Evolutionary conservation across 1,140 invertebrate genomes (phyloP).

Genomic region (Melitaea cinxia): DNA sequence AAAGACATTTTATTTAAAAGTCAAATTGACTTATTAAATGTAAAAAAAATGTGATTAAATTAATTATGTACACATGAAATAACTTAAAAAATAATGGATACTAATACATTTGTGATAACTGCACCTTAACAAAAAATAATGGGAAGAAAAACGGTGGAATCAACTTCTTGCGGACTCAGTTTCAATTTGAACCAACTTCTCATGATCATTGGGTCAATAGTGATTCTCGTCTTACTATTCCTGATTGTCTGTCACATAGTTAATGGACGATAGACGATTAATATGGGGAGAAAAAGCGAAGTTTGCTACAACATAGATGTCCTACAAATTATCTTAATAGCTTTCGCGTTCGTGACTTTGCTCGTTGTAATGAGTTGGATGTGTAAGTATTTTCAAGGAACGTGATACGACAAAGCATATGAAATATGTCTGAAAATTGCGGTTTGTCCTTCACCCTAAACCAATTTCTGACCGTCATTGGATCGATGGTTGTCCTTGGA

Average conservation of each 20-base stretch:
- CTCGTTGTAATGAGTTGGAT: conserved; percentile 63
- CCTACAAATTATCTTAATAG: conserved; percentile 52
- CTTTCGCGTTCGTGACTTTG: conserved; percentile 59
- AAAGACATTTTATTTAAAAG: too few species aligned
- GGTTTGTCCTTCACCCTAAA: conserved; percentile 28
- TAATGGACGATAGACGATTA: conserved; percentile 38
- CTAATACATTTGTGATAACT: background rate
- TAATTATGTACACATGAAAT: background rate
- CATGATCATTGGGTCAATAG: conserved; percentile 60
- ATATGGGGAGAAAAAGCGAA: conserved; percentile 40
- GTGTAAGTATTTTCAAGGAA: conserved; percentile 61
- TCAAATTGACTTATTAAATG: background rate
- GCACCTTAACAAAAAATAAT: conserved; percentile 13
- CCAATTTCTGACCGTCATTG: conserved; percentile 41
- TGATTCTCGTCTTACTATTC: conserved; percentile 62
- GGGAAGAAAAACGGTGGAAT: conserved; percentile 14
- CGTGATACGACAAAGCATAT: conserved; percentile 23
- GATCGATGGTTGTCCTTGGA: conserved; percentile 41
- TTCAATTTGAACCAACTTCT: conserved; percentile 61
- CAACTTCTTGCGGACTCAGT: conserved; percentile 36
- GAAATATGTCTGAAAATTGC: conserved; percentile 20
- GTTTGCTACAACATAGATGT: conserved; percentile 52
- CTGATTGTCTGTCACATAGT: conserved; percentile 64
- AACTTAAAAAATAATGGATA: background rate
- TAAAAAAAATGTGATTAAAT: background rate